A percentile compares a stretch with the other conserved stretches of the same genome.
phyloP scores from a whole-genome alignment of 1,140 invertebrate species.

The Ruditapes philippinarum region DNA sequence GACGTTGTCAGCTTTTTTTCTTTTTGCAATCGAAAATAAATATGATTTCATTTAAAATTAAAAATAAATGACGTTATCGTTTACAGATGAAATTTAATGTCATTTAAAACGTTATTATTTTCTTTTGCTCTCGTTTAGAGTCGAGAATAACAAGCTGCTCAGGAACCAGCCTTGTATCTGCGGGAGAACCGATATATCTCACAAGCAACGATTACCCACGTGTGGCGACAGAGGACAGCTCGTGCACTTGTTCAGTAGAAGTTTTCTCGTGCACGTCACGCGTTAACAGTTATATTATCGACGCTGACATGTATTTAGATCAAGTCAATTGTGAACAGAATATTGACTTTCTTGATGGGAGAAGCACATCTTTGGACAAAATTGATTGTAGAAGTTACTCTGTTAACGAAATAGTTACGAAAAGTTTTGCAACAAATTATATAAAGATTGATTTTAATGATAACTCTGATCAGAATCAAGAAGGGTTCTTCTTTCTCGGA shows the following conservation, averaged over 20 bases:
- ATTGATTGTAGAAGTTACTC: not conserved
- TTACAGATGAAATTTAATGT: no score
- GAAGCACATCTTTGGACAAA: not conserved
- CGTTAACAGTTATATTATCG: not conserved
- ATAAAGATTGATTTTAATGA: not conserved
- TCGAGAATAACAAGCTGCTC: not conserved
- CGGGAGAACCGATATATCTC: not conserved
- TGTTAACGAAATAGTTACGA: not conserved
- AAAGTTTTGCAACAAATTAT: not conserved
- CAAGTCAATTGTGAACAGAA: not conserved
- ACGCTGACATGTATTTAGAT: not conserved
- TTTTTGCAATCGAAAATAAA: no score
- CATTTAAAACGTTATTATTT: not conserved
- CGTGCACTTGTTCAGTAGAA: conserved; percentile 10
- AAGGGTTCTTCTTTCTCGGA: conserved; percentile 5
- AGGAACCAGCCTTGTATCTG: not conserved
- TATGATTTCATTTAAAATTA: no score
- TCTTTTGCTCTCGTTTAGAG: no score
- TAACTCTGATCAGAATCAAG: not conserved
- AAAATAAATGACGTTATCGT: no score
- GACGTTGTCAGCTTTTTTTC: no score
- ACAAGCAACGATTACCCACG: not conserved
- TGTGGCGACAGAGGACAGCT: not conserved
- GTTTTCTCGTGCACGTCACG: not conserved
- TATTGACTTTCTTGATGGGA: not conserved